Evolutionary conservation across 2,888 invertebrate species (phyloP).

Genomic region (Drosophila tripunctata): DNA sequence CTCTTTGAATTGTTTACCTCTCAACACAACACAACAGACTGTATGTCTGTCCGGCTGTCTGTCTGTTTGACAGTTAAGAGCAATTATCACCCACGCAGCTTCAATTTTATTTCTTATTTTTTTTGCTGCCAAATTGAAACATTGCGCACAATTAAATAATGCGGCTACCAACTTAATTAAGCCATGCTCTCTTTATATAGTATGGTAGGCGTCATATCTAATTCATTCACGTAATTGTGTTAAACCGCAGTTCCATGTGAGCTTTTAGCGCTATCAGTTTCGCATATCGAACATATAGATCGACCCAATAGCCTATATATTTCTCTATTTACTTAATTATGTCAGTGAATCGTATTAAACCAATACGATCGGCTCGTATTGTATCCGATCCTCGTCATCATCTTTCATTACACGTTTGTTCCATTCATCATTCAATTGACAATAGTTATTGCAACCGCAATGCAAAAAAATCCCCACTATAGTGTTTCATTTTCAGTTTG

Average conservation of each 20-base stretch:
- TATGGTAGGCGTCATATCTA: slow-evolving; percentile 42
- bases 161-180: slow-evolving; percentile 68
- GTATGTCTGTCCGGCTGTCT: not conserved
- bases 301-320: slow-evolving; percentile 66
- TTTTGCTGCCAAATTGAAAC: slow-evolving; percentile 21
- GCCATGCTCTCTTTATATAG: slow-evolving; percentile 29
- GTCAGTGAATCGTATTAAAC: slow-evolving; percentile 1
- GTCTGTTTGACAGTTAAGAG: slow-evolving; percentile 17
- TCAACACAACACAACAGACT: not conserved
- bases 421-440: slow-evolving; percentile 29
- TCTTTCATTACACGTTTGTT: slow-evolving; percentile 28
- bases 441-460: slow-evolving; percentile 56
- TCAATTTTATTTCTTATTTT: slow-evolving; percentile 30
- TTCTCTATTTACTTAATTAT: slow-evolving; percentile 9
- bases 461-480: slow-evolving; percentile 1
- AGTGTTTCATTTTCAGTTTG: slow-evolving; percentile 32
- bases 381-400: slow-evolving; percentile 22
- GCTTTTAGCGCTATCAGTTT: not conserved
- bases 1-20: slow-evolving; percentile 28
- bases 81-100: slow-evolving; percentile 47
- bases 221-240: slow-evolving; percentile 58
- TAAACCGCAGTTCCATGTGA: slow-evolving; percentile 36
- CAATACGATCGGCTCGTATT: slow-evolving; percentile 11
- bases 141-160: slow-evolving; percentile 72
- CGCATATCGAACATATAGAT: slow-evolving; percentile 17